These are phyloP conservation scores for Cantharis rustica DNA, from an alignment of 2,888 invertebrate genomes.

Conservation along the genomic window DNA sequence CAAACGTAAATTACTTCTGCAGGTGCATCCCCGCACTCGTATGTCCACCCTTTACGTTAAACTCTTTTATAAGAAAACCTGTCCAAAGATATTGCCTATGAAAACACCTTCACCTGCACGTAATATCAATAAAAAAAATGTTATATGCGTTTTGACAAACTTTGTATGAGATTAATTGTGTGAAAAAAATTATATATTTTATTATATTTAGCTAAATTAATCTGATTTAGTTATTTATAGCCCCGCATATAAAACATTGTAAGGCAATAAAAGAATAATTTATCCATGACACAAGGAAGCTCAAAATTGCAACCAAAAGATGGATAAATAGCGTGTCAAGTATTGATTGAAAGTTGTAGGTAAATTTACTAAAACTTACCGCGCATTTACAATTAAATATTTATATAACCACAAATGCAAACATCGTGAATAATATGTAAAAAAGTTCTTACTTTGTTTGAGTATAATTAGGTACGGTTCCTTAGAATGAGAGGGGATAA, in stretches of 20 bases:
- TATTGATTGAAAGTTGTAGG: slow-evolving; percentile 24
- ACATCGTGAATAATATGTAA: slow-evolving; percentile 1
- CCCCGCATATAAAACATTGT: background rate
- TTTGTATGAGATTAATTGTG: background rate
- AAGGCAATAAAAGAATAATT: background rate
- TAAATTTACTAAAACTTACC: slow-evolving; percentile 14
- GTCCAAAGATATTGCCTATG: slow-evolving; percentile 21
- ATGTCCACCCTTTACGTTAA: slow-evolving; percentile 26
- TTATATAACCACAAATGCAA: slow-evolving; percentile 26
- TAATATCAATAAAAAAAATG: slow-evolving; percentile 34
- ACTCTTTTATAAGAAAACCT: slow-evolving; percentile 30
- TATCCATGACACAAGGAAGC: background rate
- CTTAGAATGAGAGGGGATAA: background rate
- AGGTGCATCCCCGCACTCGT: slow-evolving; percentile 40
- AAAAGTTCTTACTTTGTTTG: background rate
- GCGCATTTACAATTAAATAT: slow-evolving; percentile 29
- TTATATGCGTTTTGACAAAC: background rate
- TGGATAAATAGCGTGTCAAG: background rate
- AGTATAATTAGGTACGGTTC: background rate
- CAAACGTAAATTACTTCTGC: slow-evolving; percentile 39
- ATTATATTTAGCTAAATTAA: background rate
- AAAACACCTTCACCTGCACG: slow-evolving; percentile 33
- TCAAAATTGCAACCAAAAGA: background rate
- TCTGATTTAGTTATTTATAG: background rate
- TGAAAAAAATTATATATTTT: background rate